Evolutionary conservation across 1,140 invertebrate species (phyloP).

Genomic region (Agrypnia vestita): DNA sequence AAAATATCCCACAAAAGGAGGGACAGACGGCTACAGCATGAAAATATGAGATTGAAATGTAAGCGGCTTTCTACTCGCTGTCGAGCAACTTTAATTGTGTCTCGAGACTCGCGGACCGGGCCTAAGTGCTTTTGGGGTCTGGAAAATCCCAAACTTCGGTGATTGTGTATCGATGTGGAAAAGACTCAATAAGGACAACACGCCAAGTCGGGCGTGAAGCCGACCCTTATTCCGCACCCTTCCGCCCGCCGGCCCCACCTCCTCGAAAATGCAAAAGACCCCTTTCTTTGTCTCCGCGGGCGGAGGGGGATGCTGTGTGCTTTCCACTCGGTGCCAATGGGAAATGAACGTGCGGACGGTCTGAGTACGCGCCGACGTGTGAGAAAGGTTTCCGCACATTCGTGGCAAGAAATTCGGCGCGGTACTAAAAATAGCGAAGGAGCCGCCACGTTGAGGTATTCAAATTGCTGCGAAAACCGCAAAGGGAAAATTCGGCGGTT

Average conservation of each 20-base stretch:
- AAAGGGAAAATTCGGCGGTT: constrained; percentile 22
- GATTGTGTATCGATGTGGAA: constrained; percentile 55
- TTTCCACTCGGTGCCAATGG: constrained; percentile 11
- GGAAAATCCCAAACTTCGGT: constrained; percentile 50
- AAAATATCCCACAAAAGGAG: background rate
- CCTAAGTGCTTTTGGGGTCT: constrained; percentile 38
- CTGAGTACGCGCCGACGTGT: constrained; percentile 35
- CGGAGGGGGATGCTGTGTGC: background rate
- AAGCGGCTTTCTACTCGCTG: background rate
- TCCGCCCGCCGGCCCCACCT: background rate
- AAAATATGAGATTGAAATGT: background rate
- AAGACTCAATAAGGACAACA: constrained; percentile 59
- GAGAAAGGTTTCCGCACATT: constrained; percentile 36
- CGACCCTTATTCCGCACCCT: constrained; percentile 22
- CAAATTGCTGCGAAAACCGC: constrained; percentile 21
- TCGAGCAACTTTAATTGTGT: background rate
- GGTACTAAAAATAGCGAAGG: constrained; percentile 29
- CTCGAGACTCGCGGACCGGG: background rate
- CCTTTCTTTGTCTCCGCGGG: background rate
- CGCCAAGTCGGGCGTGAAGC: constrained; percentile 42
- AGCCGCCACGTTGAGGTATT: constrained; percentile 11
- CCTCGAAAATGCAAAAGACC: constrained; percentile 6
- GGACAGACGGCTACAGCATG: background rate
- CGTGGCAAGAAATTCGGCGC: constrained; percentile 19
- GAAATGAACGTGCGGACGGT: constrained; percentile 11